A percentile compares a stretch with the other conserved stretches of the same genome.
Conservation (phyloP, 2,797 vertebrate species). For the Gallinago stenura region DNA sequence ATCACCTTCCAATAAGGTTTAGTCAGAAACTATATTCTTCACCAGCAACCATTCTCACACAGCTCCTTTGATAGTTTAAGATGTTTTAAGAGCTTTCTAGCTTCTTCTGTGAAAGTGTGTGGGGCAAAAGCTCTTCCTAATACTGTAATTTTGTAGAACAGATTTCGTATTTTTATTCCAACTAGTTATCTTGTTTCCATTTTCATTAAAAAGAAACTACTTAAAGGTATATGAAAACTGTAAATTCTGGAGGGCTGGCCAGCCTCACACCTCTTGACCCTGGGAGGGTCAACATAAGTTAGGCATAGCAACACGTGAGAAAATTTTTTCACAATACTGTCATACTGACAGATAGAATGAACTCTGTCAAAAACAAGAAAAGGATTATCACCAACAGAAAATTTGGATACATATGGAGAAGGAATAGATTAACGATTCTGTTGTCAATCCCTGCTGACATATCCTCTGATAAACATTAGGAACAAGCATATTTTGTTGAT, state of each 20-base stretch:
- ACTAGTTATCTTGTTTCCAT: background rate
- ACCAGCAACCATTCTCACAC: background rate
- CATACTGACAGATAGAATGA: background rate
- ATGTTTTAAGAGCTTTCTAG: background rate
- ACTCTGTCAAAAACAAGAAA: background rate
- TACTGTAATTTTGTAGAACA: background rate
- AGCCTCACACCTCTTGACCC: background rate
- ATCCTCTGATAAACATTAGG: background rate
- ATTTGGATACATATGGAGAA: background rate
- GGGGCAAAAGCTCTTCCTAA: background rate
- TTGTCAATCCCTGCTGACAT: background rate
- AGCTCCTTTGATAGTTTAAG: background rate
- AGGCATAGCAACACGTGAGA: background rate
- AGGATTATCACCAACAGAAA: background rate
- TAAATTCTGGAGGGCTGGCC: background rate
- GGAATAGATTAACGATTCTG: background rate
- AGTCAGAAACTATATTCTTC: background rate
- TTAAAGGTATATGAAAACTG: background rate
- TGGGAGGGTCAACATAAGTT: background rate
- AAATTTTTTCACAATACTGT: background rate
- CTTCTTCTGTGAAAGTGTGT: background rate
- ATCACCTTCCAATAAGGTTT: background rate
- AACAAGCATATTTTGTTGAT: background rate
- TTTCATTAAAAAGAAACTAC: background rate
- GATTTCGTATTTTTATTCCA: background rate